A percentile compares a stretch with the other conserved stretches of the same genome.
phyloP scores from a whole-genome alignment of 2,888 invertebrate genomes.

The Argynnis bischoffii region DNA sequence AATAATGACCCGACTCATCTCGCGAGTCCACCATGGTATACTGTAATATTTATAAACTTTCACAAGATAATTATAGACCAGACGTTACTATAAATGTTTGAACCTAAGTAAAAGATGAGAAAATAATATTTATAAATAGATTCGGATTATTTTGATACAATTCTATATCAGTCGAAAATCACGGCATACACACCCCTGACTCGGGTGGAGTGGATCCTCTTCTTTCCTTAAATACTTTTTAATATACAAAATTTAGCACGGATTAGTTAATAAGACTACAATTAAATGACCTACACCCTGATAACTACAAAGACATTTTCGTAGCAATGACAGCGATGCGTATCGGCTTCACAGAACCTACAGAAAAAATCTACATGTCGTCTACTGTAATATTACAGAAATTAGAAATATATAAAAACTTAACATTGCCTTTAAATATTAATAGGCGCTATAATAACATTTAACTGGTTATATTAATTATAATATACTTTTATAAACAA shows the following conservation, averaged over 20 bases:
- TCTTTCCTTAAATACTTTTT: constrained; percentile 69
- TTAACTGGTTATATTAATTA: too few species aligned
- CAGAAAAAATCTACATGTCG: constrained; percentile 82
- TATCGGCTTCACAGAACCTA: constrained; percentile 82
- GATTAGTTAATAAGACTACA: constrained; percentile 72
- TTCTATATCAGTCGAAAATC: constrained; percentile 76
- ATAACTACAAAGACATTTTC: constrained; percentile 82
- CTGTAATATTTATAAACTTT: constrained; percentile 82
- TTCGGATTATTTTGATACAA: constrained; percentile 82
- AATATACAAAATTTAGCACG: constrained; percentile 73
- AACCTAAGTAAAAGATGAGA: constrained; percentile 82
- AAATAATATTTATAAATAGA: constrained; percentile 84
- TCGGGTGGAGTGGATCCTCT: constrained; percentile 78
- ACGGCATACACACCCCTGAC: constrained; percentile 81
- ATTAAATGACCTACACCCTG: constrained; percentile 81
- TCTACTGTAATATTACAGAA: constrained; percentile 71
- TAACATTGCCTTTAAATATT: too few species aligned
- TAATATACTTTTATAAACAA: too few species aligned
- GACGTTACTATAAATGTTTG: constrained; percentile 82
- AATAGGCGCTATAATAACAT: too few species aligned
- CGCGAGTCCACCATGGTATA: constrained; percentile 72
- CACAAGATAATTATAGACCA: constrained; percentile 80
- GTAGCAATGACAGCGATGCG: constrained; percentile 80
- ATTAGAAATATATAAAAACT: too few species aligned
- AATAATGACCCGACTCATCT: constrained; percentile 68